Evolutionary conservation across 2,113 vertebrate species (phyloP), one percentile per base, ranked within the genome.

Genomic region (Cavia aperea): DNA sequence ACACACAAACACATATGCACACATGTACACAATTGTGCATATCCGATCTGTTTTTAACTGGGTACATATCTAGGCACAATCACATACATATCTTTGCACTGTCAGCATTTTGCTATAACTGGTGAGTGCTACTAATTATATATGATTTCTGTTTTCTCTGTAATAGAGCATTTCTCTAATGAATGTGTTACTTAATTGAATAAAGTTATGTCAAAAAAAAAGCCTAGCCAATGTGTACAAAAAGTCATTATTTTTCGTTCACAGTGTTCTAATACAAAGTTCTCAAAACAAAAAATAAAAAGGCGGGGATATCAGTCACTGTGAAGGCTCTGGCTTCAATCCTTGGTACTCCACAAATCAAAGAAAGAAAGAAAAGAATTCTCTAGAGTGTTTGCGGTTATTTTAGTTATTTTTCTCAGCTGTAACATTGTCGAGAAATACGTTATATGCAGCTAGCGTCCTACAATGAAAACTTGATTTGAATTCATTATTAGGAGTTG

Each of bases 401-500:
- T 62, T 43, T 63, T 72, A 87, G 51, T 81, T 9, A 46, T 70
- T 92, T 75, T 43, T 46, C 56, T 46, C 2, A 36, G 19, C 8
- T 31, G 33, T 18, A 4, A 39, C 18, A 1, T 2, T 75, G 26
- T 56, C 81, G 19, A 86, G 66, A 90, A 95, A 51, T 46, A 23
- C 39, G 6, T 12, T 81, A 56, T n/a, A 21, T 51, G 51, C 5
- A 77, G 54, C 58, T 54, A 3, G 46, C 2, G 12, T 88, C 62
- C 43, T 81, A 4, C 33, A 31, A 15, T 56, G 21, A 39, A 54
- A 14, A 33, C n/a, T 94, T 51, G 51, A 60, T 84, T 81, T 81
- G 66, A 82, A 36, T 91, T 88, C 79, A 49, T 89, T 66, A 81
- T 88, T 94, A 66, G 23, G 8, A 36, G 33, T 88, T 81, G 85